These are phyloP conservation scores for Ictalurus furcatus DNA, from an alignment of 2,113 vertebrate genomes.

Conservation along the genomic window DNA sequence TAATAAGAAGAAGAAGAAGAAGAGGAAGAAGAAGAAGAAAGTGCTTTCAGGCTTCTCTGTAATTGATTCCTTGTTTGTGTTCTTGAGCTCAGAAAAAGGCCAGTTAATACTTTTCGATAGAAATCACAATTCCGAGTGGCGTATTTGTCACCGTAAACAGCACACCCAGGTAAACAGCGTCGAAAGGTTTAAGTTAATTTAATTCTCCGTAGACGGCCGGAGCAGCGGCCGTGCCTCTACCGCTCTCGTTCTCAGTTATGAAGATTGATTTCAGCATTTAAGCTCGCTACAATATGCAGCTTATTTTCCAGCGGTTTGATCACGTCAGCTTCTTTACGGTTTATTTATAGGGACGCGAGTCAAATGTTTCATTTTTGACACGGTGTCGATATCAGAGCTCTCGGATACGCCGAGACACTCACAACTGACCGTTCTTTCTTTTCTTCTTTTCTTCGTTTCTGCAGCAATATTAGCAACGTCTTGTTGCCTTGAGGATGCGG, in stretches of 20 bases:
- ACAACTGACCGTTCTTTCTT: background rate
- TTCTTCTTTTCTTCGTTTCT: background rate
- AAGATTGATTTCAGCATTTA: constrained; percentile 7
- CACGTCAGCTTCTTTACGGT: background rate
- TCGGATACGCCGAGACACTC: background rate
- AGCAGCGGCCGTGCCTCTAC: background rate
- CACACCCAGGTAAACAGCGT: background rate
- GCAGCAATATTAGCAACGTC: too few relatives aligned
- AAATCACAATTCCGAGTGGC: background rate
- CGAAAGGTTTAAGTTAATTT: background rate
- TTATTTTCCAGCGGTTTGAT: background rate
- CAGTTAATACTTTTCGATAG: background rate
- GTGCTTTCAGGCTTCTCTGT: background rate
- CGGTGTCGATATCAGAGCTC: background rate
- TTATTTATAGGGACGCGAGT: background rate
- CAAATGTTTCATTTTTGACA: background rate
- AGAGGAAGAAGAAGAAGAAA: background rate
- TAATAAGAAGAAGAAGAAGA: background rate
- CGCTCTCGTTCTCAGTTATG: background rate
- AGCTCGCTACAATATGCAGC: background rate
- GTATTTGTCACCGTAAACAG: background rate
- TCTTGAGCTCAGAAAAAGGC: background rate
- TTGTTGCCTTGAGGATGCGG: background rate
- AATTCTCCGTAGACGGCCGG: background rate
- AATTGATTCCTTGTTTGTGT: background rate